Conservation (phyloP, 2,888 invertebrate species). For the Thereva nobilitata region DNA sequence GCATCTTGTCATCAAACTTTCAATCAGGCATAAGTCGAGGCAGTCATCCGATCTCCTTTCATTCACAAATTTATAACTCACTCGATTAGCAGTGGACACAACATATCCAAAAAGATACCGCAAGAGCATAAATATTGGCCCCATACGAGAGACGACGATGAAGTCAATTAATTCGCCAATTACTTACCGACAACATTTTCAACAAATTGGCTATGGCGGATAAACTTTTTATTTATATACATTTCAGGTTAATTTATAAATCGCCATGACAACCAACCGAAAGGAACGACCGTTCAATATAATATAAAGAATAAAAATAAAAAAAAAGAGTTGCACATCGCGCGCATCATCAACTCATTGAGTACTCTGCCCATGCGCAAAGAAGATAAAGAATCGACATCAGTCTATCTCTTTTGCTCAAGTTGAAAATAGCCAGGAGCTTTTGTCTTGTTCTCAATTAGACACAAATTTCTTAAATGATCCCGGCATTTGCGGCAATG, state of each 20-base stretch:
- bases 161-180: conserved; percentile 40
- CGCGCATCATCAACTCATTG: conserved; percentile 27
- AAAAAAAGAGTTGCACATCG: conserved; percentile 14
- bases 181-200: conserved; percentile 41
- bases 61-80: conserved; percentile 40
- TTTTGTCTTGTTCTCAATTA: conserved; percentile 37
- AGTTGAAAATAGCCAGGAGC: neutral
- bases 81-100: conserved; percentile 39
- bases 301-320: conserved; percentile 3
- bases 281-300: conserved; percentile 21
- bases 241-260: conserved; percentile 40
- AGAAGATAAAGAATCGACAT: neutral
- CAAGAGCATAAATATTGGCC: conserved; percentile 38
- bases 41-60: conserved; percentile 24
- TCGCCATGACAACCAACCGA: conserved; percentile 37
- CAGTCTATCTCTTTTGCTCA: conserved; percentile 17
- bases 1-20: conserved; percentile 16
- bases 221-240: conserved; percentile 40
- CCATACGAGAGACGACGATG: conserved; percentile 11
- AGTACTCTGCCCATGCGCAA: conserved; percentile 20
- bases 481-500: conserved; percentile 36
- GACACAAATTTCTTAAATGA: conserved; percentile 40
- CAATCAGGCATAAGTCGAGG: conserved; percentile 27
- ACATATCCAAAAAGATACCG: conserved; percentile 40
- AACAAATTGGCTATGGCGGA: conserved; percentile 41